Base-by-base conservation (phyloP, 2,888 invertebrate genomes). In the Caenorhabditis sulstoni region DNA sequence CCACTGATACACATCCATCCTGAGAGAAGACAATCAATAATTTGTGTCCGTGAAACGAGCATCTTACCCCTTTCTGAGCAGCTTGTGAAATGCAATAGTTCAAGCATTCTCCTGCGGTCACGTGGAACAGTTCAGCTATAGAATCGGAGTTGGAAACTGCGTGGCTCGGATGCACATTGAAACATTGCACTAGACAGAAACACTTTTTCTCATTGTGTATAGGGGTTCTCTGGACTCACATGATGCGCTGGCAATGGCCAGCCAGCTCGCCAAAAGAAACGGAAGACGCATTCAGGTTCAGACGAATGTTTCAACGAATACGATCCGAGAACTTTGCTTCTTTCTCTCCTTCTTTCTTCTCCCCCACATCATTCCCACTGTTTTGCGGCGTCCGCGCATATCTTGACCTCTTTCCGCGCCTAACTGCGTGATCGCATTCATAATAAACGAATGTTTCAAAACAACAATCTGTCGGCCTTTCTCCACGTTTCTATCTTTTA, bases 1-100 rank as follows among this genome's bases (percentile, higher is more conserved):
- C 88, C 3, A 88, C 82, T 0, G 86, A 84, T 7, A 81, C 78
- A 79, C 88, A 88, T 9, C 82, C 84, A 52, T 84, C 84, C 87
- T 87, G 23, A 64, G 66, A 7, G 9, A 37, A 37, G 4, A 5
- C 50, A 39, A 49, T 23, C 29, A 4, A n/a, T n/a, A 12, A 29
- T 35, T 23, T 39, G 22, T 16, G 11, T 50, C 16, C 58, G 16
- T 49, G 16, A n/a, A n/a, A n/a, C n/a, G n/a, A n/a, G n/a, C n/a
- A n/a, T n/a, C 53, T 61, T 52, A 86, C 87, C 18, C 87, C 87
- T 41, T 68, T 68, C 35, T 78, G 79, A 9, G 83, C 85, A 1
- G 85, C 75, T 53, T 84, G 82, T 9, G 80, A 73, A 14, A 88
- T 81, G 53, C 88, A 88, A 55, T 86, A 87, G 35, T 86, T 86